Base-by-base conservation (phyloP, 1,140 invertebrate genomes). In the Cydia amplana region DNA sequence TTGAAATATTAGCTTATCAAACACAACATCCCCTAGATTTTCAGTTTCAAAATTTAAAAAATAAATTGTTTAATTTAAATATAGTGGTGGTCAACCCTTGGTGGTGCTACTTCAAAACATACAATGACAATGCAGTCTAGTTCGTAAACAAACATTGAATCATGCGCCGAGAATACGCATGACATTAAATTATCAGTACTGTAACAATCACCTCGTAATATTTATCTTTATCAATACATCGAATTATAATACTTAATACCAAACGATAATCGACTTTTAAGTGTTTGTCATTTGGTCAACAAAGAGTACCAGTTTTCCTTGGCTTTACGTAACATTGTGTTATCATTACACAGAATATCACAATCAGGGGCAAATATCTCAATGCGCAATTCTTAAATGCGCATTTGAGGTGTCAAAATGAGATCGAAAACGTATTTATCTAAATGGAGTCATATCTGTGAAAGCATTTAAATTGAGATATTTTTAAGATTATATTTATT, bases 261-360 rank as follows among this genome's bases (percentile, higher is more conserved):
- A 55, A 60, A n/a, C 18, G 55, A 60, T 60, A 60, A 60, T 60
- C 18, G 20, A 60, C 55, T 60, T 60, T 60, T 23, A 20, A 60
- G 55, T 23, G 49, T 18, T 51, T 51, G n/a, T 18, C n/a, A 51
- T 51, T 51, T 51, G n/a, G 49, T n/a, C 46, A 51, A 60, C 20
- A 60, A 23, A 10, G 20, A 12, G 10, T 12, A 23, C n/a, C 4
- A 55, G 51, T 55, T 60, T 60, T 60, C 20, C 10, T n/a, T 51
- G 49, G 16, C 46, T 55, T 49, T 18, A 20, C 51, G 20, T 23
- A 60, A 60, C 20, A 23, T 23, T 23, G 16, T 51, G 6, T 60
- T 60, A 60, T 60, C 51, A 20, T 60, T 60, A 60, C 18, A 51
- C 49, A 51, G 49, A 18, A 18, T 23, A 23, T 60, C 55, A n/a